Evolutionary conservation across 2,797 vertebrate genomes (phyloP).

Genomic region (Psittacula derbiana): DNA sequence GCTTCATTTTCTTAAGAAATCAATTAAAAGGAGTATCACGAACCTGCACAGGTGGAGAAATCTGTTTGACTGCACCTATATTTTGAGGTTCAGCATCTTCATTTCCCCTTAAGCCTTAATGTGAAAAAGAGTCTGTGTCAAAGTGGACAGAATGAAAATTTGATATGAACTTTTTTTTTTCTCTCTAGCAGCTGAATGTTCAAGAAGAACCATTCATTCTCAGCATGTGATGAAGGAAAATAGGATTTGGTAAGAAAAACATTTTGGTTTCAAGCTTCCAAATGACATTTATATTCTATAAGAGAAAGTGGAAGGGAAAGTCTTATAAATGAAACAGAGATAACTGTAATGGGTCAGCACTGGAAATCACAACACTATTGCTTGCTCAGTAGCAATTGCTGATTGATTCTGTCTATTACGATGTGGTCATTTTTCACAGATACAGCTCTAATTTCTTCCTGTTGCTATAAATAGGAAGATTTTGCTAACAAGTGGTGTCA

Average conservation of each 20-base stretch:
- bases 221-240: conserved; percentile 38
- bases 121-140: conserved; percentile 8
- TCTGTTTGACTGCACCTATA: neutral
- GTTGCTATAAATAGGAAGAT: neutral
- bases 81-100: neutral
- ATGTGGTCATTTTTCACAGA: neutral
- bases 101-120: neutral
- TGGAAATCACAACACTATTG: neutral
- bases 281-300: neutral
- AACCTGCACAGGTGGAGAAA: neutral
- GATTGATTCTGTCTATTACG: neutral
- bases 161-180: conserved; percentile 17
- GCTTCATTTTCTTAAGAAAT: conserved; percentile 22
- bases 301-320: neutral
- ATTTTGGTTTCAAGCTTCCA: conserved; percentile 32
- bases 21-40: neutral
- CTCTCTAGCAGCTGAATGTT: conserved; percentile 53
- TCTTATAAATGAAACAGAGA: neutral
- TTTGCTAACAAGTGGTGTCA: neutral
- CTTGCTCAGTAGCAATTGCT: neutral
- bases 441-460: neutral
- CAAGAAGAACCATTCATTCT: conserved; percentile 37
- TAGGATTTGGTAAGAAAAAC: conserved; percentile 64
- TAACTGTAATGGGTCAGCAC: neutral
- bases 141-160: conserved; percentile 12